Base-by-base conservation (phyloP, 2,888 invertebrate species). In the Fragum fragum region DNA sequence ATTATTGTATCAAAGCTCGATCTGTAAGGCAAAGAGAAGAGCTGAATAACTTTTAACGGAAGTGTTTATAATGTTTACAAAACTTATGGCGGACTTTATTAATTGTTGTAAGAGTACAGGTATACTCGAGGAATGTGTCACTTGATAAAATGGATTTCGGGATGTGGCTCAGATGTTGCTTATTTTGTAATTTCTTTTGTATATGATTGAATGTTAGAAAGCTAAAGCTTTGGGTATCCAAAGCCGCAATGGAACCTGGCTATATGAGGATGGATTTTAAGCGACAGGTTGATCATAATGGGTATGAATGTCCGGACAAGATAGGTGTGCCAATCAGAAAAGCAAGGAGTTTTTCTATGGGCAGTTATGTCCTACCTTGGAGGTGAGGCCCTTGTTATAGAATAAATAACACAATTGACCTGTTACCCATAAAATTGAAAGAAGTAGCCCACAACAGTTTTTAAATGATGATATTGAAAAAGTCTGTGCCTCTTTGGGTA, bases 201-300 rank as follows among this genome's bases (percentile, higher is more conserved):
- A 36, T 9, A 36, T 36, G 9, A 36, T 36, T 36, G 3, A 9
- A 3, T 36, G 32, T 36, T 36, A 9, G 32, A 36, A 36, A 36
- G 52, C 6, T 16, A 52, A 21, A 36, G 52, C 6, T 16, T 7
- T 5, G n/a, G 9, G 1, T 29, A 55, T 36, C 9, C 32, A 3
- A 36, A 36, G 3, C 9, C 9, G 16, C 26, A 18, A 82, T 79
- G 78, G 78, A 79, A 68, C 79, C 78, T 0, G 68, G 76, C 26
- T 82, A 82, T 39, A 73, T 82, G 59, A 32, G 79, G 11, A 82
- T 82, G 82, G 82, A 82, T 73, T 82, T 39, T 73, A 71, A 32
- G n/a, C 70, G 53, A 14, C 70, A 52, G 16, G 32, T 32, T 14
- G 52, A 70, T 26, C 26, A 73, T 47, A 74, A 77, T 11, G 82